Conservation (phyloP, 2,113 vertebrate genomes). For the Phylloscopus trochilus region DNA sequence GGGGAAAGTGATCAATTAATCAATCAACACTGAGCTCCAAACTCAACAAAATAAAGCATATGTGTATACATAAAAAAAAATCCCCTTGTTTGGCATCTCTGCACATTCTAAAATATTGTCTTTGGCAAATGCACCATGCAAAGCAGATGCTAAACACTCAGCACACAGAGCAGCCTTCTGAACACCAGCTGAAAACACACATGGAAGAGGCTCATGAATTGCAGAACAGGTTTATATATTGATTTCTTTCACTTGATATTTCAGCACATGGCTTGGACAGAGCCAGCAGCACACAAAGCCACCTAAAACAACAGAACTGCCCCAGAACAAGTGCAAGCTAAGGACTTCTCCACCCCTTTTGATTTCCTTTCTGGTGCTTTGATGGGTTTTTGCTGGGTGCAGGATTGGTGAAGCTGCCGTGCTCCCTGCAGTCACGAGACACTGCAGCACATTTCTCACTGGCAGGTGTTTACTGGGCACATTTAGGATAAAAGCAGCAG, state of each 20-base stretch:
- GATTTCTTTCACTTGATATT: conserved; percentile 5
- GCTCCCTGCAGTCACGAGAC: neutral
- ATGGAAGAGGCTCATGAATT: neutral
- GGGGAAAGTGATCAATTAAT: neutral
- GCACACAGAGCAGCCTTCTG: neutral
- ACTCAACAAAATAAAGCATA: conserved; percentile 17
- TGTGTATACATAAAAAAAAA: neutral
- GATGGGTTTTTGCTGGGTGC: neutral
- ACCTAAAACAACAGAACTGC: neutral
- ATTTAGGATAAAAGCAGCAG: neutral
- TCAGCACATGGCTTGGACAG: neutral
- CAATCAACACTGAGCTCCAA: neutral
- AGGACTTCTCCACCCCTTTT: neutral
- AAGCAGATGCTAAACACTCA: neutral
- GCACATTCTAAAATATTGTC: neutral
- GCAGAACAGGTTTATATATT: conserved; percentile 2
- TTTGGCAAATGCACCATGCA: neutral
- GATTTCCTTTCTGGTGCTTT: neutral
- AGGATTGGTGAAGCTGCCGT: neutral
- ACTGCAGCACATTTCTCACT: neutral
- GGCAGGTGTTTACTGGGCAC: neutral
- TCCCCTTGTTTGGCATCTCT: neutral
- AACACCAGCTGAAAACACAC: conserved; percentile 36
- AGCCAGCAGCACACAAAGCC: neutral
- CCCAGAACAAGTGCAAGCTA: neutral